phyloP scores from a whole-genome alignment of 2,797 vertebrate species.

The Malurus leucopterus region DNA sequence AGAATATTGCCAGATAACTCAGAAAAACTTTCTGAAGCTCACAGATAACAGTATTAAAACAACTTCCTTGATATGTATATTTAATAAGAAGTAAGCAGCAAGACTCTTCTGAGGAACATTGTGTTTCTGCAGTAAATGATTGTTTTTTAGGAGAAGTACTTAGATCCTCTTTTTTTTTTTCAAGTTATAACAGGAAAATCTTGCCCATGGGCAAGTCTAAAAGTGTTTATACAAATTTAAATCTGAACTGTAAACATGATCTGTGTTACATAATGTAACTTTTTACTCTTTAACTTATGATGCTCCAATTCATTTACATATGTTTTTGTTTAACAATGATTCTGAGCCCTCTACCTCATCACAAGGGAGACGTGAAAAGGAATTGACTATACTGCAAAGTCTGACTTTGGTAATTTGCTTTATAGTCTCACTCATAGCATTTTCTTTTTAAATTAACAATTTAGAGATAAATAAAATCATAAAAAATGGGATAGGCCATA shows the following conservation, averaged over 20 bases:
- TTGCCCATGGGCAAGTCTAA: neutral
- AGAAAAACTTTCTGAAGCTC: conserved; percentile 5
- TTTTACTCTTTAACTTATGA: neutral
- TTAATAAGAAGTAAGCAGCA: neutral
- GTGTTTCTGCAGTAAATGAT: conserved; percentile 4
- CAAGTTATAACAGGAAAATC: neutral
- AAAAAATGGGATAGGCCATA: neutral
- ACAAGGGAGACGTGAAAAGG: neutral
- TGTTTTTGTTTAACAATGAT: neutral
- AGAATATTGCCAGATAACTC: neutral
- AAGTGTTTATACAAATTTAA: neutral
- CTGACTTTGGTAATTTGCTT: neutral
- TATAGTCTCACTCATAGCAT: rapidly evolving
- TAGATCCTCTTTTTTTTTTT: neutral
- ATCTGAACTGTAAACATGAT: neutral
- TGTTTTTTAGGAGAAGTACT: neutral
- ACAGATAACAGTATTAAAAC: neutral
- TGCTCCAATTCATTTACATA: neutral
- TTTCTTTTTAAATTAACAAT: neutral
- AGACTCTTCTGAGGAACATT: neutral
- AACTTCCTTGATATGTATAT: neutral
- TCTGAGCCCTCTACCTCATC: neutral
- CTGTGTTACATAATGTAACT: neutral
- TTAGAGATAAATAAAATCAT: neutral
- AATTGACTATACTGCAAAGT: neutral